These are phyloP conservation scores for Cecropterus lyciades DNA, from an alignment of 1,140 invertebrate species.

Conservation along the genomic window DNA sequence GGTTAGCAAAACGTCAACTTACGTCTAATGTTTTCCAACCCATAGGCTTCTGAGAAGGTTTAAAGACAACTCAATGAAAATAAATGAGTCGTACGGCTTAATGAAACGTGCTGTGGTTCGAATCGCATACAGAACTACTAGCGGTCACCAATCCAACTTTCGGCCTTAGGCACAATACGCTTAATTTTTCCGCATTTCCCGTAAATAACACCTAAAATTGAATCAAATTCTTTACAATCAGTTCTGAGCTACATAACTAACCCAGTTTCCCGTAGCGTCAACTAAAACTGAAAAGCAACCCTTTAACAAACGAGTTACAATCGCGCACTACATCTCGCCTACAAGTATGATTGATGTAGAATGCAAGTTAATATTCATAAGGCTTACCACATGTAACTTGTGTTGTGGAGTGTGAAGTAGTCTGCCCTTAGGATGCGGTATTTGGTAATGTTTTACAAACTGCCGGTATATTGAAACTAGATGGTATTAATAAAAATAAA, in stretches of 20 bases:
- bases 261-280: constrained; percentile 20
- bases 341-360: constrained; percentile 52
- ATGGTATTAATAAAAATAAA: too few species aligned
- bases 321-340: constrained; percentile 42
- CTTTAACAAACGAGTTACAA: constrained; percentile 47
- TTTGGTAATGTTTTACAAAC: neutral
- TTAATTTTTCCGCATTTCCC: too few species aligned
- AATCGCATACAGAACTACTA: too few species aligned
- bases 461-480: too few species aligned
- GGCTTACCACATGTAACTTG: constrained; percentile 50
- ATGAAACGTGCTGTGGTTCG: too few species aligned
- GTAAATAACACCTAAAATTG: neutral
- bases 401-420: constrained; percentile 25
- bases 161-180: too few species aligned
- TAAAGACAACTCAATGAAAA: too few species aligned
- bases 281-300: constrained; percentile 41
- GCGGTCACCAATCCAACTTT: too few species aligned
- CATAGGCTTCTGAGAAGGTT: too few species aligned
- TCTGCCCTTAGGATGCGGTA: constrained; percentile 25
- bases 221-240: neutral
- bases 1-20: too few species aligned
- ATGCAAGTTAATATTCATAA: constrained; percentile 57
- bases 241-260: constrained; percentile 9
- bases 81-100: too few species aligned
- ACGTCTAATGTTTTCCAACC: too few species aligned